A percentile compares a stretch with the other conserved stretches of the same genome.
Conservation (phyloP, 2,797 vertebrate genomes). For the Poecilia picta region DNA sequence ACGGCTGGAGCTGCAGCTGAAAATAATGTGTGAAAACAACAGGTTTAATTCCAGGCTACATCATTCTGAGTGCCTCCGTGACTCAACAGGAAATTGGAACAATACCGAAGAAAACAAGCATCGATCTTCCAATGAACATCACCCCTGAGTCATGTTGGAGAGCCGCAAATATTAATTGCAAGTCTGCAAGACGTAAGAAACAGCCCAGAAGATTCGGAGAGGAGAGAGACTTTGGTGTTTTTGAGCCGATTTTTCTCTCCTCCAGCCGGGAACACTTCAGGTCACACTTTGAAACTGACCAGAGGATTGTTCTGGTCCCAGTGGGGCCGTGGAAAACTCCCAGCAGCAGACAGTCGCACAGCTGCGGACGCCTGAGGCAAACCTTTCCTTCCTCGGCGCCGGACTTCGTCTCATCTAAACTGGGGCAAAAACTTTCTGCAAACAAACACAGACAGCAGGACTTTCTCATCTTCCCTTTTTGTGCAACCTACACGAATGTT, state of each 20-base stretch:
- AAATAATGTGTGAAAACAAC: slow-evolving; percentile 46
- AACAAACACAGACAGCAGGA: slow-evolving; percentile 31
- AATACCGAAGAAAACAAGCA: slow-evolving; percentile 72
- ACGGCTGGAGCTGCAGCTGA: slow-evolving; percentile 31
- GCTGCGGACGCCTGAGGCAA: slow-evolving; percentile 73
- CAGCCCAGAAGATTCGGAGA: slow-evolving; percentile 17
- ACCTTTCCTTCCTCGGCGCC: slow-evolving; percentile 70
- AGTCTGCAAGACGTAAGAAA: slow-evolving; percentile 36
- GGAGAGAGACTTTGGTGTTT: not conserved
- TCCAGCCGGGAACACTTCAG: slow-evolving; percentile 36
- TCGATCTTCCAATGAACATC: slow-evolving; percentile 75
- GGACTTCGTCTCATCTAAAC: slow-evolving; percentile 70
- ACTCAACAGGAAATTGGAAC: slow-evolving; percentile 76
- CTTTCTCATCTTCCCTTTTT: slow-evolving; percentile 5
- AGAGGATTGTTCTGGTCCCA: slow-evolving; percentile 68
- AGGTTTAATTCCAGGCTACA: slow-evolving; percentile 44
- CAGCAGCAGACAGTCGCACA: slow-evolving; percentile 75
- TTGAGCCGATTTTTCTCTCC: not conserved
- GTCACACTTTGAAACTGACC: slow-evolving; percentile 72
- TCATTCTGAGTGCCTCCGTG: slow-evolving; percentile 64
- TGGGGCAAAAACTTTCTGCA: slow-evolving; percentile 72
- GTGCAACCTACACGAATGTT: slow-evolving; percentile 10
- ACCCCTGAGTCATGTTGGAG: slow-evolving; percentile 58
- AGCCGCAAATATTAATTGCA: slow-evolving; percentile 68
- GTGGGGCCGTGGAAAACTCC: slow-evolving; percentile 55